Evolutionary conservation across 2,797 vertebrate genomes (phyloP), one percentile per base, ranked within the genome.

Genomic region (Coranthus polyacanthus): DNA sequence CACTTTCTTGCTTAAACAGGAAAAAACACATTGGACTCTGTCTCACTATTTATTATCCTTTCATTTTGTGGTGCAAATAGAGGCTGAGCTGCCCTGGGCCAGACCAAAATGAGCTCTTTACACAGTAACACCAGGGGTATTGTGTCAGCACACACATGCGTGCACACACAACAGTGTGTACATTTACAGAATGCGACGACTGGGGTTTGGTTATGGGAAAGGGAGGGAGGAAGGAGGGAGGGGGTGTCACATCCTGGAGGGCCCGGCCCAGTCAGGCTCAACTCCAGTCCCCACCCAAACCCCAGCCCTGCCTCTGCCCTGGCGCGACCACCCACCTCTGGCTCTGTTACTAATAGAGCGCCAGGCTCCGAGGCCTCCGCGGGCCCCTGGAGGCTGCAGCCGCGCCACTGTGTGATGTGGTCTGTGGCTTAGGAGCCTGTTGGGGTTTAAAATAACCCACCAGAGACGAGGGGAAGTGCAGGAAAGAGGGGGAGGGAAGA

Each of bases 51-150:
- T 92, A 88, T 93, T 84, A 85, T 87, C 79, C 75, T 86, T 88
- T 91, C 85, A 92, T 85, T 92, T 68, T 84, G 88, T 82, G 97
- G 97, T 95, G 95, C 96, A 96, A 97, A 98, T 88, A 90, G 87
- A 91, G 88, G 86, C 87, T 75, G 76, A 78, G 86, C 81, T 78
- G 83, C 85, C 74, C 69, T 76, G 81, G 78, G 81, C 82, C 85
- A 78, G 86, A 90, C 88, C 84, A 83, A 90, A 92, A 91, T 90
- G 84, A 90, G 86, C 75, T 89, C 89, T 85, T 89, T 88, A 84
- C 89, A 85, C 85, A 82, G 83, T 68, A 84, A 89, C 85, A 89
- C 88, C 87, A 79, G 81, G 82, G 79, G 75, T 82, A 87, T 90
- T 87, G 85, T 90, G 87, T 91, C 81, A 86, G 89, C 83, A 81